phyloP scores from a whole-genome alignment of 2,888 invertebrate genomes.

The Leptinotarsa rubiginosa region DNA sequence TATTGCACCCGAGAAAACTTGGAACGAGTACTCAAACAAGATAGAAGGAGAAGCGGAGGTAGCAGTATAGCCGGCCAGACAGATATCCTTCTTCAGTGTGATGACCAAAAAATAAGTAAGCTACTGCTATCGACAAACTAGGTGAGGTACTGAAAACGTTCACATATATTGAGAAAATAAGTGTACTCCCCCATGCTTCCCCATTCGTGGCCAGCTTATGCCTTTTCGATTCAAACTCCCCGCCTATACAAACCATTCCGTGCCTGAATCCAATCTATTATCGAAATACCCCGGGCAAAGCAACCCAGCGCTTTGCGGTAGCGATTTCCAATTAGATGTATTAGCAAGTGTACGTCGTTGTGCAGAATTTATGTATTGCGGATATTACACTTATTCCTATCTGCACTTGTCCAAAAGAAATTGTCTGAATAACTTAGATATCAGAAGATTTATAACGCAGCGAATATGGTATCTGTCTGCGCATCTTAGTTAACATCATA shows the following conservation, averaged over 20 bases:
- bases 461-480: neutral
- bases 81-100: too few relatives aligned
- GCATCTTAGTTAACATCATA: neutral
- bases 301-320: constrained; percentile 51
- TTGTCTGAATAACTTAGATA: constrained; percentile 42
- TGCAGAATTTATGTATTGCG: constrained; percentile 50
- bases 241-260: constrained; percentile 35
- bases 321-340: constrained; percentile 60
- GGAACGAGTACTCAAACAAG: too few relatives aligned
- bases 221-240: constrained; percentile 16
- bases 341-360: constrained; percentile 55
- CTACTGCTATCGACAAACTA: too few relatives aligned
- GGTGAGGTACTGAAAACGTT: too few relatives aligned
- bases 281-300: constrained; percentile 40
- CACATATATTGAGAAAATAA: too few relatives aligned
- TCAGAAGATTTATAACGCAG: constrained; percentile 3
- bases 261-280: constrained; percentile 39
- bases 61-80: too few relatives aligned
- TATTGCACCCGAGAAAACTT: too few relatives aligned
- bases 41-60: too few relatives aligned
- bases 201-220: neutral
- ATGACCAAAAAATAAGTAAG: too few relatives aligned
- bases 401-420: constrained; percentile 38
- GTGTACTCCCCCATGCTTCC: too few relatives aligned
- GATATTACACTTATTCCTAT: constrained; percentile 48